Base-by-base conservation (phyloP, 2,888 invertebrate genomes). In the Tenthredo notha region DNA sequence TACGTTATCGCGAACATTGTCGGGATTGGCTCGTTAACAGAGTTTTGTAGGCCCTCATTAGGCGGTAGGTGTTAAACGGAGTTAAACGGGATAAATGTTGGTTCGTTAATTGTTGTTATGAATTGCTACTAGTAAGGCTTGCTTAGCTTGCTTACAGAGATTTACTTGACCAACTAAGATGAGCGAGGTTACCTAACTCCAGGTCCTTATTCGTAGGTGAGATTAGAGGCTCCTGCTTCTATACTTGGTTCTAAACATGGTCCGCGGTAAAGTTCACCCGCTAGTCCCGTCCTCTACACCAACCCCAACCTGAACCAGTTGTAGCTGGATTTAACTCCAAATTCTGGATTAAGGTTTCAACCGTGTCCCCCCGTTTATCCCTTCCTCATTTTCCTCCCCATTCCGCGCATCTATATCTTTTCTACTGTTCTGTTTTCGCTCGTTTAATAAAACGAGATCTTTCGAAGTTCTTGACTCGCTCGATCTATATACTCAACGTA, bases 41-140 rank as follows among this genome's bases (percentile, higher is more conserved):
- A 40, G 78, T 37, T 37, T 78, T 78, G 78, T 40, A 78, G 58
- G 78, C 61, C 58, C 67, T 40, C 37, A 43, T 83, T 83, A 83
- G 82, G 61, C 86, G 85, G 85, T 85, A 85, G 86, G 86, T 88
- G 90, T 90, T 92, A 92, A 92, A 89, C 90, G 90, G 88, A 90
- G 91, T 90, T 92, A 91, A 92, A 91, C 90, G 90, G 90, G 91
- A 91, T 90, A 89, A 91, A 92, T 91, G 90, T 89, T 88, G 90
- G 89, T 90, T 91, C 87, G 90, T 90, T 92, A 92, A 92, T 91
- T 91, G 91, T 91, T 90, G 90, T 90, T 91, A 89, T 90, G 89
- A 90, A 91, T 92, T 91, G 90, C 89, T 88, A 88, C 86, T 87
- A 87, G 86, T 85, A 84, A 70, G 87, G 87, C 84, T 74, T 50